A percentile compares a stretch with the other conserved stretches of the same genome.
phyloP scores from a whole-genome alignment of 2,113 vertebrate species.

The Boleophthalmus pectinirostris region DNA sequence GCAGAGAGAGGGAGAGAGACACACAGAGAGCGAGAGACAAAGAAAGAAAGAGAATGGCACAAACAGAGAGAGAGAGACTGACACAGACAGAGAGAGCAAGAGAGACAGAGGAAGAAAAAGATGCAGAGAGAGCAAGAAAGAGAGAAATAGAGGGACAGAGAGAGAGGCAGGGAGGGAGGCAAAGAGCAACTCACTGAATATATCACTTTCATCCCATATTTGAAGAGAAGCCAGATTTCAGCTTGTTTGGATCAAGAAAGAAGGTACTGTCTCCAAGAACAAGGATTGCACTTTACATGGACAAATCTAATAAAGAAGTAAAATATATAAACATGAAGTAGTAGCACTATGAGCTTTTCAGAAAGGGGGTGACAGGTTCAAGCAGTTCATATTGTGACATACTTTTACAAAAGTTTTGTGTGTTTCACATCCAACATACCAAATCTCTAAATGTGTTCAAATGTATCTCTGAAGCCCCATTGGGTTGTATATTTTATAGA shows the following conservation, averaged over 20 bases:
- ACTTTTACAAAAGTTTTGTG: not conserved
- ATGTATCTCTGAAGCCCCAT: too few relatives aligned
- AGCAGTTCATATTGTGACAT: not conserved
- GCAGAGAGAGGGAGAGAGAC: conserved; percentile 9
- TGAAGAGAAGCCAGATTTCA: conserved; percentile 1
- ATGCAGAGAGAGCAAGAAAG: conserved; percentile 8
- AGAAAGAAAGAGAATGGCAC: conserved; percentile 18
- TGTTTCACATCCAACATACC: too few relatives aligned
- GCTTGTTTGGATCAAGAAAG: conserved; percentile 24
- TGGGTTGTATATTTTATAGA: too few relatives aligned
- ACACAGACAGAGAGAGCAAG: conserved; percentile 9
- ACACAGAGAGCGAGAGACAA: conserved; percentile 22
- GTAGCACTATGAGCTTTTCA: not conserved
- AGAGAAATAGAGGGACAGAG: not conserved
- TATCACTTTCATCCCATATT: conserved; percentile 22
- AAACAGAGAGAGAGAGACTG: too few relatives aligned
- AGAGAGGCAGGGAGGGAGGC: conserved; percentile 12
- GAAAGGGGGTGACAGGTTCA: conserved; percentile 14
- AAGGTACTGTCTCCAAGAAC: not conserved
- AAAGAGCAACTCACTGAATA: conserved; percentile 38
- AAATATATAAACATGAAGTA: conserved; percentile 1
- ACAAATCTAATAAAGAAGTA: not conserved
- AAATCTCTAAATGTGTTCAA: too few relatives aligned
- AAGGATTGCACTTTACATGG: not conserved
- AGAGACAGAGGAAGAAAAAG: not conserved